These are phyloP conservation scores for Bungarus multicinctus DNA, from an alignment of 2,113 vertebrate species.

Conservation along the genomic window DNA sequence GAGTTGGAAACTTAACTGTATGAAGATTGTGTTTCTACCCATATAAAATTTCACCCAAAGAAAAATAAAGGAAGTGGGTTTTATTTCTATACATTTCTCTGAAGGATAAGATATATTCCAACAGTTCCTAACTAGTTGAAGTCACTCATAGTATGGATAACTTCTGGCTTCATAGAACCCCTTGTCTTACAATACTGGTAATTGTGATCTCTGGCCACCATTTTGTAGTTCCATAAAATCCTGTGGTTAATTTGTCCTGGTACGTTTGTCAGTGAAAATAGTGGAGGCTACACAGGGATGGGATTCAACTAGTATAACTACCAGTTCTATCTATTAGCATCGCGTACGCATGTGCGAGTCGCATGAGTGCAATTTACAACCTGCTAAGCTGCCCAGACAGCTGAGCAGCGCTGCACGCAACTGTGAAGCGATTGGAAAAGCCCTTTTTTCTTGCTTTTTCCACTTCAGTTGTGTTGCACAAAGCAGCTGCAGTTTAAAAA, in stretches of 20 bases:
- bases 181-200: neutral
- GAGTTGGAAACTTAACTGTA: neutral
- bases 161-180: neutral
- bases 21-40: neutral
- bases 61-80: neutral
- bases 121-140: neutral
- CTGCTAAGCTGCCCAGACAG: no score
- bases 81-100: neutral
- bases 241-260: neutral
- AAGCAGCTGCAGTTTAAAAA: no score
- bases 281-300: neutral
- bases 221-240: neutral
- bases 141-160: neutral
- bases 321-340: no score
- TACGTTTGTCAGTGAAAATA: neutral
- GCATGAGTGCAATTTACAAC: no score
- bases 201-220: neutral
- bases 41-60: neutral
- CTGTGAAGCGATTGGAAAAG: no score
- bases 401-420: no score
- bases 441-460: no score
- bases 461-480: no score
- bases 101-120: neutral
- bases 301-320: no score
- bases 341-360: no score